phyloP scores from a whole-genome alignment of 1,140 invertebrate genomes.

The Drosophila kurseongensis region DNA sequence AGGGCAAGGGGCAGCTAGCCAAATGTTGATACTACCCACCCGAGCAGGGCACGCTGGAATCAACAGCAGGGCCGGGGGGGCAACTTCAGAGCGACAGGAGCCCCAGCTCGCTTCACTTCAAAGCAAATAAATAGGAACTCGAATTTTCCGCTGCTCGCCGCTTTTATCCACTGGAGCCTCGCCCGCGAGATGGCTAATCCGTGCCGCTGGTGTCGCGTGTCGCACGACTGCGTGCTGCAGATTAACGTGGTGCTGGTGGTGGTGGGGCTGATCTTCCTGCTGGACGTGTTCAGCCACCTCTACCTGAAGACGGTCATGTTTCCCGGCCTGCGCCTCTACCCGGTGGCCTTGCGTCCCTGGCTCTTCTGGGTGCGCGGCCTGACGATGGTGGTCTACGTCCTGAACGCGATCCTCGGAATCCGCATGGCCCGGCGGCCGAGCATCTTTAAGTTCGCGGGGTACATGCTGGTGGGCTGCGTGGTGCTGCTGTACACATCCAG shows the following conservation, averaged over 20 bases:
- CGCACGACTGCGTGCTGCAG: slow-evolving; percentile 39
- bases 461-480: slow-evolving; percentile 21
- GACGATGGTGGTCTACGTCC: slow-evolving; percentile 7
- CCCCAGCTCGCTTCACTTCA: slow-evolving; percentile 44
- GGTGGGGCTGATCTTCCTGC: slow-evolving; percentile 42
- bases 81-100: slow-evolving; percentile 45
- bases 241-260: slow-evolving; percentile 42
- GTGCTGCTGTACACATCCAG: slow-evolving; percentile 15
- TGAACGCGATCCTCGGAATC: slow-evolving; percentile 41
- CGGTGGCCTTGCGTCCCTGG: slow-evolving; percentile 14
- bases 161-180: background rate
- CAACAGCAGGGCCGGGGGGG: slow-evolving; percentile 43
- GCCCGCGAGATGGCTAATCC: slow-evolving; percentile 12
- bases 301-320: slow-evolving; percentile 5
- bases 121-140: slow-evolving; percentile 54
- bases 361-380: slow-evolving; percentile 27
- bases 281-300: slow-evolving; percentile 48
- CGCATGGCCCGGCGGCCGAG: slow-evolving; percentile 13
- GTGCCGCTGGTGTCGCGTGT: slow-evolving; percentile 18
- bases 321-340: background rate
- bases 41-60: slow-evolving; percentile 14
- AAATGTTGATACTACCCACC: slow-evolving; percentile 58
- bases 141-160: slow-evolving; percentile 2
- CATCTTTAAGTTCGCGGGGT: slow-evolving; percentile 21
- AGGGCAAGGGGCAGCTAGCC: slow-evolving; percentile 23